A percentile compares a stretch with the other conserved stretches of the same genome.
These are phyloP conservation scores for cat (Felis catus) DNA, from an alignment of 2,113 vertebrate species.

Conservation along the genomic window F.catus_Fca126_mat1.0 CM031414.1:95635501-95636000, in stretches of 20 bases:
- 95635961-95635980: neutral
- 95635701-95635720: constrained; percentile 68
- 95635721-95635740: constrained; percentile 59
- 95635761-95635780: neutral
- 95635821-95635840: constrained; percentile 41
- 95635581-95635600: constrained; percentile 9
- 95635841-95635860: neutral
- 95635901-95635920: neutral
- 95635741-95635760: constrained; percentile 29
- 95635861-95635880: neutral
- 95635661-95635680: constrained; percentile 66
- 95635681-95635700: constrained; percentile 65
- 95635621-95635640: constrained; percentile 52
- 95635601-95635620: constrained; percentile 61
- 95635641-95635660: constrained; percentile 67
- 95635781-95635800: neutral
- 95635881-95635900: neutral
- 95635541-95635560: neutral
- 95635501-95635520: neutral
- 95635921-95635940: neutral
- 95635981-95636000: neutral
- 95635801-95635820: constrained; percentile 51
- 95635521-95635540: neutral
- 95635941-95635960: neutral
- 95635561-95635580: neutral